Conservation (phyloP, 2,113 vertebrate species). For the Phrynosoma blainvillii region DNA sequence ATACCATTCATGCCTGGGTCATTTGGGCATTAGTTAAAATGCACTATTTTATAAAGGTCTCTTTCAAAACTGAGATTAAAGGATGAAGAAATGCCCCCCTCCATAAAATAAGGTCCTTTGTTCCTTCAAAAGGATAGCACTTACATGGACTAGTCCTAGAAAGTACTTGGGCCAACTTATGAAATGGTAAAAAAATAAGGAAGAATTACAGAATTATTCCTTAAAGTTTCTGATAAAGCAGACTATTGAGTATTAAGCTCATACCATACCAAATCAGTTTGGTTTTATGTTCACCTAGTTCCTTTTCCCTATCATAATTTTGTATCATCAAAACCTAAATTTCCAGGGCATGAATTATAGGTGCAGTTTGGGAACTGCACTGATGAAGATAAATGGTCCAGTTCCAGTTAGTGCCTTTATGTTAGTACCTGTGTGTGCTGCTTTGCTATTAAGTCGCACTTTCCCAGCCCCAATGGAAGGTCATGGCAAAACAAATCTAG, state of each 20-base stretch:
- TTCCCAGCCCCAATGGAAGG: too few relatives aligned
- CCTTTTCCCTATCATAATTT: not conserved
- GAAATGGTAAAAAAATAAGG: not conserved
- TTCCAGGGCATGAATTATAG: not conserved
- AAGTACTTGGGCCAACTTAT: not conserved
- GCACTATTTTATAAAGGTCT: constrained; percentile 24
- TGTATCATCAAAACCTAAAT: not conserved
- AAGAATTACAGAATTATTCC: not conserved
- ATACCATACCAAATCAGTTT: not conserved
- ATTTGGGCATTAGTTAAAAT: constrained; percentile 30
- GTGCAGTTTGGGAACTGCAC: not conserved
- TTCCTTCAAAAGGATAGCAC: not conserved
- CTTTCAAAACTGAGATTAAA: constrained; percentile 4
- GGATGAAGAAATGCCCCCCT: not conserved
- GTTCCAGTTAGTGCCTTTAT: not conserved
- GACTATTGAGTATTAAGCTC: not conserved
- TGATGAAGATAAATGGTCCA: not conserved
- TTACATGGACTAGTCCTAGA: not conserved
- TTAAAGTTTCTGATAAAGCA: not conserved
- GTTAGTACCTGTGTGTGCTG: not conserved
- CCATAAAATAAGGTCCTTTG: constrained; percentile 9
- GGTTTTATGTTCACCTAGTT: too few relatives aligned
- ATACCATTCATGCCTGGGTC: constrained; percentile 37
- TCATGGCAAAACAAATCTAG: too few relatives aligned
- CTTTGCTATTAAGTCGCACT: too few relatives aligned